Percentiles rank a stretch among this genome's conserved stretches.
Evolutionary conservation across 30 jellyfish, hydroid and myxozoan genomes (phyloP).

Genomic region (Aurelia sp.): DNA sequence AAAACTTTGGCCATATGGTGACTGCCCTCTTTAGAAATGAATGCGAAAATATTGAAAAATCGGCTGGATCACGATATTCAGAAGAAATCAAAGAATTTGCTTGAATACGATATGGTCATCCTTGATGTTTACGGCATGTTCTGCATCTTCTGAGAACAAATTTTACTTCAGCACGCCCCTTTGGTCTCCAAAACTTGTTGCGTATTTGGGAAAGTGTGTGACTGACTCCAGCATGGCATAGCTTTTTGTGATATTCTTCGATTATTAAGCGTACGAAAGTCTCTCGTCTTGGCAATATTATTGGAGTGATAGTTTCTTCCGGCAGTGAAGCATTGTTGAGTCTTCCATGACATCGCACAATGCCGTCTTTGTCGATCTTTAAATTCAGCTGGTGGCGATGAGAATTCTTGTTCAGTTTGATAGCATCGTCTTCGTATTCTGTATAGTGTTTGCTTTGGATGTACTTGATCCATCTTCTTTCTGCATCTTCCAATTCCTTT

Average conservation of each 20-base stretch:
- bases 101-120: conserved; percentile 49
- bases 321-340: conserved; percentile 3
- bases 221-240: conserved; percentile 13
- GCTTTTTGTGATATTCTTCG: conserved; percentile 11
- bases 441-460: conserved; percentile 1
- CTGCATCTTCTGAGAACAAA: neutral
- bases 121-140: conserved; percentile 11
- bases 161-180: conserved; percentile 12
- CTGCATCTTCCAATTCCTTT: neutral
- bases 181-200: conserved; percentile 5
- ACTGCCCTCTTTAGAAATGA: no score
- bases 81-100: neutral
- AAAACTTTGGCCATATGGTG: no score
- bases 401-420: conserved; percentile 1
- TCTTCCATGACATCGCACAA: conserved; percentile 35
- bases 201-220: conserved; percentile 12
- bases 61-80: no score
- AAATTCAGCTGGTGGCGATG: neutral
- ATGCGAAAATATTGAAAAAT: no score
- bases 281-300: conserved; percentile 15
- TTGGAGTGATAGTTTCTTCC: conserved; percentile 11
- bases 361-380: conserved; percentile 20
- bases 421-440: neutral
- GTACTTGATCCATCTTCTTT: conserved; percentile 15
- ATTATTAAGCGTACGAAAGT: conserved; percentile 2